Base-by-base conservation (phyloP, 2,113 vertebrate species). In the Oriolus oriolus region DNA sequence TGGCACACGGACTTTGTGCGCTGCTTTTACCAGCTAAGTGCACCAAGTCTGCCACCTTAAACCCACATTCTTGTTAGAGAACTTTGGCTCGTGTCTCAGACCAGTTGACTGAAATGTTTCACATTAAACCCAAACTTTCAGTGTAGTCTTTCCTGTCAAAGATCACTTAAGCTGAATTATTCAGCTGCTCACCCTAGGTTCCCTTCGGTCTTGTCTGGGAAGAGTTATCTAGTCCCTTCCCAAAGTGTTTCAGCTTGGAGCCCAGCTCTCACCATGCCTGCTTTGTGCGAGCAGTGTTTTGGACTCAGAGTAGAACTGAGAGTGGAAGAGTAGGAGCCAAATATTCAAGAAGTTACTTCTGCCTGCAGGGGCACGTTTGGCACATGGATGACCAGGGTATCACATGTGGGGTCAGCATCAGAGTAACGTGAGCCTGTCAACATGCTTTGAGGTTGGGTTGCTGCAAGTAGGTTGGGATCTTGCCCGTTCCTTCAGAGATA, bases 61-160 rank as follows among this genome's bases (percentile, higher is more conserved):
- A 35, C 31, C 16, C 7, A 0, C 22, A 7, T 44, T 92, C 87
- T 56, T 78, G 24, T 57, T 44, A 37, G 41, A 52, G 70, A 49
- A 33, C 10, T 35, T 18, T 10, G 11, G 7, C 39, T 45, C 3
- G 0, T 52, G 31, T 39, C 66, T 71, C 4, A 3, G 44, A 24
- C 24, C 11, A 47, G 4, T 26, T 6, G 3, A 24, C 33, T 76
- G 35, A 89, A 45, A 20, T 13, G 8, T 85, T 93, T 78, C 65
- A 47, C 35, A 11, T 33, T 70, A 85, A 85, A 59, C 7, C 16
- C 52, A 54, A 17, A 82, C 11, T 64, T 68, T 37, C 76, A 20
- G 4, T 17, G 9, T 41, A 39, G 31, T 53, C 41, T 73, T 31
- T 19, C 24, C 30, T 7, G 0, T 41, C 33, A 33, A 22, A 56